phyloP scores from a whole-genome alignment of 2,797 vertebrate species.

The Parauchenoglanis punctatus region DNA sequence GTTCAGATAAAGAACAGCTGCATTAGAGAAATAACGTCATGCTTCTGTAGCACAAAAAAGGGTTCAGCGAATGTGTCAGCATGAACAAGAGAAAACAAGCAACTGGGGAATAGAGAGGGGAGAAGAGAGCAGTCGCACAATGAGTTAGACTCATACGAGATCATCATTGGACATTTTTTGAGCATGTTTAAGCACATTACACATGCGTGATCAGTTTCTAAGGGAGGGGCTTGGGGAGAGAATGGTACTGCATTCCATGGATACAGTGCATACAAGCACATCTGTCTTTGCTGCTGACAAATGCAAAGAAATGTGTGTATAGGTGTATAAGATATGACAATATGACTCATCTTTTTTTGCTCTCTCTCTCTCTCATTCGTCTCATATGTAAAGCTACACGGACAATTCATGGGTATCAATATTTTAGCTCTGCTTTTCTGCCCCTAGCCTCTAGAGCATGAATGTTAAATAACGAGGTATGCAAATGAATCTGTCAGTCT shows the following conservation, averaged over 20 bases:
- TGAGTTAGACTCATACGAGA: not conserved
- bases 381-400: not conserved
- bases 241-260: not conserved
- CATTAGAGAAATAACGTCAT: conserved; percentile 31
- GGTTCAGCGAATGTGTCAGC: conserved; percentile 17
- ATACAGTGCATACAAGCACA: not conserved
- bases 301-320: not conserved
- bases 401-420: not conserved
- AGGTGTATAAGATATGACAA: not conserved
- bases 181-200: not conserved
- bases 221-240: not conserved
- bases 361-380: not conserved
- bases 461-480: not conserved
- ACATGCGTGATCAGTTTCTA: not conserved
- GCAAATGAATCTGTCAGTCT: not conserved
- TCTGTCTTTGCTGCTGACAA: not conserved
- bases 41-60: conserved; percentile 23
- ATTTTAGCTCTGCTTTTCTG: not conserved
- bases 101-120: not conserved
- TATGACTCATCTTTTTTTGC: not conserved
- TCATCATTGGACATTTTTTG: not conserved
- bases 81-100: conserved; percentile 4
- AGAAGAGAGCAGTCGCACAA: not conserved
- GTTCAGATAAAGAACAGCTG: conserved; percentile 35
- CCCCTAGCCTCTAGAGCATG: not conserved